Evolutionary conservation across 2,113 vertebrate species (phyloP).

Genomic region (Phaethornis superciliosus): DNA sequence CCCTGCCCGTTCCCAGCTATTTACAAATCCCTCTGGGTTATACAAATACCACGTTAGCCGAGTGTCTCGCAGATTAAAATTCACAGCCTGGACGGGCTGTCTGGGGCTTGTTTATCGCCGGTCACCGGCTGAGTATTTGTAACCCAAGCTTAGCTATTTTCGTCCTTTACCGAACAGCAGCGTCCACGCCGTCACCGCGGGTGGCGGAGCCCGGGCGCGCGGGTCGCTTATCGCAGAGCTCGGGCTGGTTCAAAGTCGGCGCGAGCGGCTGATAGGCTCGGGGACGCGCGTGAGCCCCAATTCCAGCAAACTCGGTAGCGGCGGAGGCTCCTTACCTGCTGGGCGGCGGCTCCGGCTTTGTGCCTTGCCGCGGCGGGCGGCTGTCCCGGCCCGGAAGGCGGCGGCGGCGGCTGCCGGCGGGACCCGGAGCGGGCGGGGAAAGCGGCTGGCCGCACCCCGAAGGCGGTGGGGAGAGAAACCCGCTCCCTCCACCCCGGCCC

Average conservation of each 20-base stretch:
- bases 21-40: neutral
- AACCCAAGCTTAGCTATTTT: neutral
- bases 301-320: neutral
- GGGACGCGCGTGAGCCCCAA: neutral
- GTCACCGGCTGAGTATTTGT: neutral
- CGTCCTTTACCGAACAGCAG: neutral
- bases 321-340: slow-evolving; percentile 51
- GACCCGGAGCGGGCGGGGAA: neutral
- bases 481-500: slow-evolving; percentile 10
- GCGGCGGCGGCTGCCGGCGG: neutral
- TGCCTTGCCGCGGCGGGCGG: no score
- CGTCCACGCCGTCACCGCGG: fast-evolving
- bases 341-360: neutral
- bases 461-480: neutral
- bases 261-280: neutral
- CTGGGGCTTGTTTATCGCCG: neutral
- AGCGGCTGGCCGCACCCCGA: neutral
- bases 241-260: neutral
- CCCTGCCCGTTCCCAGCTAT: neutral
- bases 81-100: neutral
- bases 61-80: neutral
- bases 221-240: fast-evolving
- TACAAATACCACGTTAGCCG: neutral
- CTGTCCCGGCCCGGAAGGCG: no score
- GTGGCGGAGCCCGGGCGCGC: neutral